phyloP scores from a whole-genome alignment of 1,140 invertebrate genomes.

The Atta texana region DNA sequence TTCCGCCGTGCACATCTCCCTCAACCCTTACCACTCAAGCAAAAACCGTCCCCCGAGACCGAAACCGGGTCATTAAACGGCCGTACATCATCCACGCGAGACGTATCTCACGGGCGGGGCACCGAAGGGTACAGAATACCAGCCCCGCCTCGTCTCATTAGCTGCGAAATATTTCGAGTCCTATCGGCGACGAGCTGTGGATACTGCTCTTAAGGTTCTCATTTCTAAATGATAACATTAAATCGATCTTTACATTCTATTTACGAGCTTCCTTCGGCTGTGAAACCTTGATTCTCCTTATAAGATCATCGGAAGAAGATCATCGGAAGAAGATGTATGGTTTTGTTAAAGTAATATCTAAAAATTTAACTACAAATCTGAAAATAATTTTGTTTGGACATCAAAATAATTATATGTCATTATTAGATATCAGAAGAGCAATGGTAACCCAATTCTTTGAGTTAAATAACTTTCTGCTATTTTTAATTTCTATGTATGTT shows the following conservation, averaged over 20 bases:
- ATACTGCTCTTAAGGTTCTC: not conserved
- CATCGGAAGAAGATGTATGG: not conserved
- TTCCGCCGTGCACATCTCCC: slow-evolving; percentile 56
- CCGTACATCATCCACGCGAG: slow-evolving; percentile 77
- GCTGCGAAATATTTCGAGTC: slow-evolving; percentile 63
- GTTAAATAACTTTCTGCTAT: too few species aligned
- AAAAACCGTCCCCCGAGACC: slow-evolving; percentile 64
- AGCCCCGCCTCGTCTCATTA: slow-evolving; percentile 69
- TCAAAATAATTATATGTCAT: too few species aligned
- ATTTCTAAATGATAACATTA: slow-evolving; percentile 42
- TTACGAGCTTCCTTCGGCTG: not conserved
- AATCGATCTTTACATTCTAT: not conserved
- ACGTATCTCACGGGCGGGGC: slow-evolving; percentile 61
- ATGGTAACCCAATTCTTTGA: too few species aligned
- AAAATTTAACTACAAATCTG: too few species aligned
- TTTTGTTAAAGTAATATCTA: too few species aligned
- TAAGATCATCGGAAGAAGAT: not conserved
- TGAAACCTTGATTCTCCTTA: not conserved
- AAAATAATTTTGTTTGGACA: too few species aligned
- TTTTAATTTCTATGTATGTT: too few species aligned
- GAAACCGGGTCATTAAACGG: slow-evolving; percentile 78
- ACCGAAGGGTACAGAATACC: slow-evolving; percentile 48
- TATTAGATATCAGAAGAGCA: too few species aligned
- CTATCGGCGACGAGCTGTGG: slow-evolving; percentile 4
- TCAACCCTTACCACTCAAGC: slow-evolving; percentile 57